Conservation (phyloP, 1,140 invertebrate species). For the Theocolax elegans region DNA sequence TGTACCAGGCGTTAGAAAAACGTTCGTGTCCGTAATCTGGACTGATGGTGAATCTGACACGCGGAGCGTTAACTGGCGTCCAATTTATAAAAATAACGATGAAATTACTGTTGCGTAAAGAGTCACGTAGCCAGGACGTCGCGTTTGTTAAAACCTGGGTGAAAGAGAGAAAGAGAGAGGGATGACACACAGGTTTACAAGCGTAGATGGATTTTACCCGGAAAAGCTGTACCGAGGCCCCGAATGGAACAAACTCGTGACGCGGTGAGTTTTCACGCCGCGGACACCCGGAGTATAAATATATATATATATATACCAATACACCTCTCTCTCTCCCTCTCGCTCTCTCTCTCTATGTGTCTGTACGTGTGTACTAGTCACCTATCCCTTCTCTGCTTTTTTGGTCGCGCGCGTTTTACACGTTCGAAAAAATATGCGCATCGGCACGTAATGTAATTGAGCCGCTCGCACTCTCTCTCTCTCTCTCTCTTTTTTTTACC, state of each 20-base stretch:
- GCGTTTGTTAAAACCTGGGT: constrained; percentile 37
- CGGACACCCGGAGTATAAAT: not conserved
- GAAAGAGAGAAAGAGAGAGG: not conserved
- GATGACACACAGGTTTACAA: constrained; percentile 40
- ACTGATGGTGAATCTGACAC: constrained; percentile 54
- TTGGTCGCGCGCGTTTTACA: constrained; percentile 55
- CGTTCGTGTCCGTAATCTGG: constrained; percentile 36
- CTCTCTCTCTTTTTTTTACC: not conserved
- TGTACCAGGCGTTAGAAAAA: too few relatives aligned
- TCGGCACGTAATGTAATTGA: constrained; percentile 59
- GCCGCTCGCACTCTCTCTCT: constrained; percentile 26
- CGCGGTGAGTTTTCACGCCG: not conserved
- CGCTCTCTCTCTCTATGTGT: not conserved
- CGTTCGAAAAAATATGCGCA: constrained; percentile 64
- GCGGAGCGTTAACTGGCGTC: constrained; percentile 64
- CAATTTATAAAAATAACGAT: constrained; percentile 70
- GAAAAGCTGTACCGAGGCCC: not conserved
- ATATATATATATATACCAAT: not conserved
- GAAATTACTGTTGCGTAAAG: constrained; percentile 68
- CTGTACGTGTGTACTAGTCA: too few relatives aligned
- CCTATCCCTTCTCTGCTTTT: too few relatives aligned
- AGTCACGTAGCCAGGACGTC: constrained; percentile 38
- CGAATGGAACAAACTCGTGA: not conserved
- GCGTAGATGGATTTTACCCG: constrained; percentile 18
- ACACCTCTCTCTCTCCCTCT: not conserved